Base-by-base conservation (phyloP, 2,888 invertebrate species). In the Cheilosia scutellata region DNA sequence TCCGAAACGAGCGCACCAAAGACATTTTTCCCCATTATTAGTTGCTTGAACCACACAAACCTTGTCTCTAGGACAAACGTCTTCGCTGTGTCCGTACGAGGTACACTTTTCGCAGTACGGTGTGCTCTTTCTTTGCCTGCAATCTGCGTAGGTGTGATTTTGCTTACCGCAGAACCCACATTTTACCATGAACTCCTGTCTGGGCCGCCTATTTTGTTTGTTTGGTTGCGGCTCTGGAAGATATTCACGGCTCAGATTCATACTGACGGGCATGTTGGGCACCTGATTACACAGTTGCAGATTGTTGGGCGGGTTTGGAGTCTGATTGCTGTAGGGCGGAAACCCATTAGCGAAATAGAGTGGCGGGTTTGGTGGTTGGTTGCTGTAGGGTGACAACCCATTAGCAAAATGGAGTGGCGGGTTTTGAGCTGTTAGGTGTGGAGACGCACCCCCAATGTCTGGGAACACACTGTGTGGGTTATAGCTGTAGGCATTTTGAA, bases 101-200 rank as follows among this genome's bases (percentile, higher is more conserved):
- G 7, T 1, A 27, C 62, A 42, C 5, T n/a, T 13, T 29, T 44
- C 62, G 9, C 13, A 62, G 44, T 44, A 62, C 5, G 42, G 44
- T 44, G 44, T 44, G 44, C 29, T 27, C 44, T 62, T 62, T 20
- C 62, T 44, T 13, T 62, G 62, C 27, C 44, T 42, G 13, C 62
- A 62, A 27, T 62, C 62, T n/a, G 62, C 62, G 16, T 29, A 62
- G 27, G 44, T 62, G 44, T 62, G 44, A n/a, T 62, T 62, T 13
- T 13, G 27, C 44, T 62, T 44, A 44, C 29, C 29, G 7, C 62
- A 62, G 29, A 27, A 62, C 9, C 62, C 44, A 27, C 62, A 62
- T 44, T 44, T 62, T 5, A 40, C 16, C 4, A 13, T 13, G 44
- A 44, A 44, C 25, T 49, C 25, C 2, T 49, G 25, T 20, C 49